Evolutionary conservation across 2,113 vertebrate species (phyloP).

Genomic region (Cercocebus atys): DNA sequence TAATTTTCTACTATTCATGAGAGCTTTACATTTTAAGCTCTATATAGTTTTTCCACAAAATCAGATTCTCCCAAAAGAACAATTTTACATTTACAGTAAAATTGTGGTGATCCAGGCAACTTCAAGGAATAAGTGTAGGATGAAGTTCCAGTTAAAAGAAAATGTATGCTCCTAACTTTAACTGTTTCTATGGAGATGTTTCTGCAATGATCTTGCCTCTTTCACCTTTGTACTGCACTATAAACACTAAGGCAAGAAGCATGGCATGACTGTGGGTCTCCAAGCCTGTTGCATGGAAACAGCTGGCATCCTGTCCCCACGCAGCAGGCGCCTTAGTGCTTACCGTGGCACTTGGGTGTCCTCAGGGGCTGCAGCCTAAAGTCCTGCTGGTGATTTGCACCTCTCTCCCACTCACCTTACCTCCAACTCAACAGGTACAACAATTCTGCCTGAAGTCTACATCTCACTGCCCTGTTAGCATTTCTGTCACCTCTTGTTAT

Average conservation of each 20-base stretch:
- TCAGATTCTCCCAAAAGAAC: neutral
- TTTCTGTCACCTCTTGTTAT: conserved; percentile 15
- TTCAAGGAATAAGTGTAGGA: neutral
- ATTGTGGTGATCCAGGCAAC: neutral
- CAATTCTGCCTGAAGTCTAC: neutral
- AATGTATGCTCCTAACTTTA: neutral
- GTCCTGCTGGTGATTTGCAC: neutral
- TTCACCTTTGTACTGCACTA: neutral
- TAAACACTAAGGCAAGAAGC: neutral
- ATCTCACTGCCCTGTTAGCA: neutral
- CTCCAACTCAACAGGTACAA: neutral
- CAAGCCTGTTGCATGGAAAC: neutral
- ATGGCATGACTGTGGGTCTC: neutral
- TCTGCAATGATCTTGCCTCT: neutral
- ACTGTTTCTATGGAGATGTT: conserved; percentile 15
- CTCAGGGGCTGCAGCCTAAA: neutral
- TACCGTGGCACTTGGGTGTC: rapidly evolving
- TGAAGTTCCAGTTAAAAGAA: neutral
- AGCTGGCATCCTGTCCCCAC: neutral
- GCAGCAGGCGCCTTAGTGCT: neutral
- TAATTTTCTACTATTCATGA: neutral
- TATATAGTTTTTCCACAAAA: neutral
- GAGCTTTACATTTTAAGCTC: conserved; percentile 14
- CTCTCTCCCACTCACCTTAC: neutral
- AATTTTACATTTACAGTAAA: neutral